Percentiles rank a stretch among this genome's conserved stretches.
Conservation (phyloP, 2,113 vertebrate species). For the Ceyx melanurus region DNA sequence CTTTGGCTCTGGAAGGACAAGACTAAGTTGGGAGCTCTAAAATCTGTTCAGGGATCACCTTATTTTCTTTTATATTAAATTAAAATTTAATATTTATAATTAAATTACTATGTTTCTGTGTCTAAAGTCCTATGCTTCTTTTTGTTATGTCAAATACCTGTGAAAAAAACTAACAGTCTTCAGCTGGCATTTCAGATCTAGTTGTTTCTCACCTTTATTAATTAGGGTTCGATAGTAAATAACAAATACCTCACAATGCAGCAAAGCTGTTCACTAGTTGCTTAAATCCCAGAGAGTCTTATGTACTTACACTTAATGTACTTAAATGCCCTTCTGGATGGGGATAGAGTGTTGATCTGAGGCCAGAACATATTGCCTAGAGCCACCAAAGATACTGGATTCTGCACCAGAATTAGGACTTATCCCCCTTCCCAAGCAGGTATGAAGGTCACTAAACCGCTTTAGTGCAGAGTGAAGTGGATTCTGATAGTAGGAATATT, state of each 20-base stretch:
- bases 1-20: not conserved
- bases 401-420: not conserved
- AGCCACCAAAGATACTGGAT: not conserved
- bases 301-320: not conserved
- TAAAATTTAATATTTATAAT: not conserved
- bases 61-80: not conserved
- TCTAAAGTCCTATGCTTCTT: not conserved
- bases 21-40: no score
- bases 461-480: not conserved
- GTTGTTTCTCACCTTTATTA: not conserved
- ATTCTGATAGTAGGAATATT: not conserved
- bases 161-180: not conserved
- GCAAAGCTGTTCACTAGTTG: not conserved
- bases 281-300: not conserved
- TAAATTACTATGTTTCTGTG: not conserved
- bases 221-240: not conserved
- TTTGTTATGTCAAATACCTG: not conserved
- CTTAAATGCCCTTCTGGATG: not conserved
- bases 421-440: not conserved
- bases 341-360: not conserved
- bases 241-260: not conserved
- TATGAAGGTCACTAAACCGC: not conserved
- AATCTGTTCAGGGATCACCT: not conserved
- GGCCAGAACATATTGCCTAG: not conserved
- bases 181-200: not conserved